Base-by-base conservation (phyloP, 1,140 invertebrate genomes). In the Drosophila sturtevanti region DNA sequence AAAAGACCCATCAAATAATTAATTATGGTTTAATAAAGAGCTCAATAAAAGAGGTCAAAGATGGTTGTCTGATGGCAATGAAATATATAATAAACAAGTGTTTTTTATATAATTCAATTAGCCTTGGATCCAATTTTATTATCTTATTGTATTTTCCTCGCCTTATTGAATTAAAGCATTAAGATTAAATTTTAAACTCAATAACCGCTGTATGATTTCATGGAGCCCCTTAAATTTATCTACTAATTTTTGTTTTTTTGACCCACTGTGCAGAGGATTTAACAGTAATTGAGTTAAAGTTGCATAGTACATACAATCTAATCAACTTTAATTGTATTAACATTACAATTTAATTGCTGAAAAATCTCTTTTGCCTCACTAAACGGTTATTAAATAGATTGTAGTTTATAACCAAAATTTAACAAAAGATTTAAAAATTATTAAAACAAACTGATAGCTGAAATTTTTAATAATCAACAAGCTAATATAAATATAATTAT, bases 201-300 rank as follows among this genome's bases (percentile, higher is more conserved):
- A 31, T 31, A 0, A 6, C 4, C 27, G 27, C 27, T 31, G 5
- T 1, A 31, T 6, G 27, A 0, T 24, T 24, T 0, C 22, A 24
- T 24, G 4, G 4, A 24, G 22, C 22, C 4, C 4, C 4, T 24
- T 24, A 24, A 24, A 3, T 24, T 24, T 4, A 3, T 4, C 22
- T 24, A 24, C 22, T 24, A 31, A n/a, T n/a, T n/a, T n/a, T n/a
- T 0, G 6, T 14, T 4, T 16, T 14, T 41, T 1, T 21, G 16
- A 21, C 16, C 41, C 41, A 48, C 41, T 48, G 41, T 48, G 16
- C 41, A 48, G 11, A 21, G 41, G 41, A 21, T 14, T 48, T 48
- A 48, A 48, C 41, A 10, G 41, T 48, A 48, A 48, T 48, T 18
- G 16, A 73, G 72, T 77, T 73, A 73, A 77, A 77, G 66, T 72